phyloP scores from a whole-genome alignment of 2,888 invertebrate genomes.

The Drosophila helvetica region DNA sequence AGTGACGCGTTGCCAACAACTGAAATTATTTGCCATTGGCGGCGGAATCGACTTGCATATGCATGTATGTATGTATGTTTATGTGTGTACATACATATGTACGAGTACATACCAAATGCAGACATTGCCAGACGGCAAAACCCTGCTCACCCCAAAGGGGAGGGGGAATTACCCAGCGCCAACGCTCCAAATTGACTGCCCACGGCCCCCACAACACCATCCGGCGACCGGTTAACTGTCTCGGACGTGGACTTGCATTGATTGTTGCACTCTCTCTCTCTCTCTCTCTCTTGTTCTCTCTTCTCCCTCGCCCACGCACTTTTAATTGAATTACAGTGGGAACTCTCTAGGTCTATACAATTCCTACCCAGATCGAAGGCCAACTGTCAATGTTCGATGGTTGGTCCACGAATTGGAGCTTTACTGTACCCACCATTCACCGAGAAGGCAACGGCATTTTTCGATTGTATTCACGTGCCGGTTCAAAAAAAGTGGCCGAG shows the following conservation, averaged over 20 bases:
- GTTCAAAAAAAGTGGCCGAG: slow-evolving; percentile 1
- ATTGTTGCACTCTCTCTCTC: slow-evolving; percentile 39
- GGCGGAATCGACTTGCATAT: slow-evolving; percentile 8
- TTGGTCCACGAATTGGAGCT: not conserved
- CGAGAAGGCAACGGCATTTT: slow-evolving; percentile 40
- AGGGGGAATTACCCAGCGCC: slow-evolving; percentile 16
- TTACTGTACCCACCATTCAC: not conserved
- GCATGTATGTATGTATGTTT: not conserved
- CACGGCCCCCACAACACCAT: slow-evolving; percentile 27
- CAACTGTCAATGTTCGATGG: not conserved
- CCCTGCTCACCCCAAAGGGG: not conserved
- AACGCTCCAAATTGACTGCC: slow-evolving; percentile 45
- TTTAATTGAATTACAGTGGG: slow-evolving; percentile 42
- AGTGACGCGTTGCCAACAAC: slow-evolving; percentile 35
- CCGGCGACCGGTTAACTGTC: slow-evolving; percentile 16
- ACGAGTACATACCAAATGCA: slow-evolving; percentile 30
- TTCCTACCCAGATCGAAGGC: not conserved
- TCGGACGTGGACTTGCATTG: slow-evolving; percentile 4
- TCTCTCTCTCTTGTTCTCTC: slow-evolving; percentile 40
- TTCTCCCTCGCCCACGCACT: slow-evolving; percentile 53
- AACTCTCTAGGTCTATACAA: not conserved
- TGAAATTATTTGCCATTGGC: slow-evolving; percentile 22
- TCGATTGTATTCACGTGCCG: slow-evolving; percentile 55
- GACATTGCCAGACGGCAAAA: slow-evolving; percentile 21
- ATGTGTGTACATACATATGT: slow-evolving; percentile 21